phyloP scores from a whole-genome alignment of 1,140 invertebrate genomes.

The Proctacanthus coquilletti region DNA sequence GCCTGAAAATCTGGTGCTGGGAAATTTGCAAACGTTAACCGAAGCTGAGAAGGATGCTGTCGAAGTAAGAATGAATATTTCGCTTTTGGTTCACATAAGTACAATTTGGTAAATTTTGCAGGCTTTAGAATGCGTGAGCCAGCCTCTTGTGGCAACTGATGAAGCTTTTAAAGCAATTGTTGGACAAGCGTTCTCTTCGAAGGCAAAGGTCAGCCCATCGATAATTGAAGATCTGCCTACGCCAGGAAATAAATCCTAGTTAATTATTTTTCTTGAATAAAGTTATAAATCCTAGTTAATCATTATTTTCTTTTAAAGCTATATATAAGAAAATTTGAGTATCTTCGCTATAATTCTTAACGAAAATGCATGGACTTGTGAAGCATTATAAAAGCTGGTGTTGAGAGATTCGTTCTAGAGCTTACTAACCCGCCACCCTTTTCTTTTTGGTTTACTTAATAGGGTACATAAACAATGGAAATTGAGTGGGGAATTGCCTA shows the following conservation, averaged over 20 bases:
- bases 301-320: no score
- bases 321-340: background rate
- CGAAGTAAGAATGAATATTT: constrained; percentile 12
- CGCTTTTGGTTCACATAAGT: background rate
- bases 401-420: no score
- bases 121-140: constrained; percentile 24
- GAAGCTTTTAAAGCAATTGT: constrained; percentile 26
- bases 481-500: no score
- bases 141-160: constrained; percentile 25
- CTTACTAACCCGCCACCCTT: no score
- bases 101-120: no score
- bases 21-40: constrained; percentile 19
- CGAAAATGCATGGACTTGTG: background rate
- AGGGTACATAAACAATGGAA: background rate
- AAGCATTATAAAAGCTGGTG: background rate
- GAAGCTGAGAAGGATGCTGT: constrained; percentile 27
- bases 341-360: background rate
- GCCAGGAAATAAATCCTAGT: no score
- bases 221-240: no score
- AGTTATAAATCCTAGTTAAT: no score
- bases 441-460: no score
- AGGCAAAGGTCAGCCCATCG: no score
- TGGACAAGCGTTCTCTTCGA: constrained; percentile 13
- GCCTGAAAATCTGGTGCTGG: constrained; percentile 15
- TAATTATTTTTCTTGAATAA: no score